phyloP scores from a whole-genome alignment of 2,113 vertebrate genomes.

The Cheirogaleus medius region DNA sequence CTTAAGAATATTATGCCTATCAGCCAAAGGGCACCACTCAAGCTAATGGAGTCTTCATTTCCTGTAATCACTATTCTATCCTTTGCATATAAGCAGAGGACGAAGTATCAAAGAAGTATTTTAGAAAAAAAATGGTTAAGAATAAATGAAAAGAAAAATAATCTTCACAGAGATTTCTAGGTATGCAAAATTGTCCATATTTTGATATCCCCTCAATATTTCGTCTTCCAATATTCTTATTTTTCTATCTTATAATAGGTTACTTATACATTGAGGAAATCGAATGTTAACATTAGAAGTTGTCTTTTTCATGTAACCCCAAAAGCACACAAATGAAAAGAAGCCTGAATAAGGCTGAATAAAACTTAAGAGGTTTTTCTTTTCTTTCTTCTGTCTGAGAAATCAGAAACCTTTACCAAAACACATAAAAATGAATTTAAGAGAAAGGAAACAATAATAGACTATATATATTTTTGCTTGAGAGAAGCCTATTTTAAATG shows the following conservation, averaged over 20 bases:
- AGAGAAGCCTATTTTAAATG: background rate
- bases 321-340: background rate
- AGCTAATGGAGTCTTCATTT: conserved; percentile 71
- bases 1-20: conserved; percentile 63
- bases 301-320: background rate
- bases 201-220: background rate
- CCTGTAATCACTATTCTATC: conserved; percentile 58
- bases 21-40: conserved; percentile 72
- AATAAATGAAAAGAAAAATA: background rate
- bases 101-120: conserved; percentile 12
- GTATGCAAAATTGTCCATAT: background rate
- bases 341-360: background rate
- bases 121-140: background rate
- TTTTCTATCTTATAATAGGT: background rate
- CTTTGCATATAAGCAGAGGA: conserved; percentile 60
- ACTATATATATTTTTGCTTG: background rate
- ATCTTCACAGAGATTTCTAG: background rate
- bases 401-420: background rate
- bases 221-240: background rate
- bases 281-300: background rate
- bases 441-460: background rate
- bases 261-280: background rate
- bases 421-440: background rate
- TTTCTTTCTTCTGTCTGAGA: background rate
- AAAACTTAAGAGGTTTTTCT: background rate